These are phyloP conservation scores for Hozukius guyotensis DNA, from an alignment of 2,797 vertebrate species.

Conservation along the genomic window DNA sequence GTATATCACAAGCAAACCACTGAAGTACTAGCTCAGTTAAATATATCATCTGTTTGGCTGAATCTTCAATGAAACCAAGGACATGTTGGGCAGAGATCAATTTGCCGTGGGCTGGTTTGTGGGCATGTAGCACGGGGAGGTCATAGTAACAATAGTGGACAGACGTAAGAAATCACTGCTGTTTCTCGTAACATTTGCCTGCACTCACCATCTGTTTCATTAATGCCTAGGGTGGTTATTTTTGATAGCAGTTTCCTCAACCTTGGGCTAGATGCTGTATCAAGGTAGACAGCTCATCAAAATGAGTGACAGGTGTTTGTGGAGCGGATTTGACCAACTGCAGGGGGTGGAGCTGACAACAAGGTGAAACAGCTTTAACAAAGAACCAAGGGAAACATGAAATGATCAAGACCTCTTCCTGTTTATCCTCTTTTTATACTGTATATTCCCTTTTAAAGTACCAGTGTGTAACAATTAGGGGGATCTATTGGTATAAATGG, in stretches of 20 bases:
- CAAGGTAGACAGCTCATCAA: conserved; percentile 41
- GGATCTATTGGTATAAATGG: neutral
- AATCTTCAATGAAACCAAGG: conserved; percentile 3
- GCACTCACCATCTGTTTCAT: conserved; percentile 41
- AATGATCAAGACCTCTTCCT: neutral
- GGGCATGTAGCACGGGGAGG: conserved; percentile 4
- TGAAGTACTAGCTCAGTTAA: neutral
- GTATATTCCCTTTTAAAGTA: neutral
- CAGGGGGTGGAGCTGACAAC: conserved; percentile 10
- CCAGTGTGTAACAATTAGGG: neutral
- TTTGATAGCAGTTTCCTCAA: conserved; percentile 15
- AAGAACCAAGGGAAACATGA: neutral
- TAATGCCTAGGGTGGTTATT: conserved; percentile 18
- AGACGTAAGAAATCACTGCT: conserved; percentile 27
- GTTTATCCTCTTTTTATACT: neutral
- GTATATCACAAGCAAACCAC: neutral
- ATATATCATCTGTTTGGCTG: neutral
- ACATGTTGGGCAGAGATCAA: neutral
- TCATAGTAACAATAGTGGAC: conserved; percentile 1
- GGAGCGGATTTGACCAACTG: conserved; percentile 26
- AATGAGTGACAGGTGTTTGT: conserved; percentile 49
- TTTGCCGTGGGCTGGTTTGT: conserved; percentile 1
- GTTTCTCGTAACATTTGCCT: conserved; percentile 17
- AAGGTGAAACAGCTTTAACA: conserved; percentile 7
- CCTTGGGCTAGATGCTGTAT: conserved; percentile 13